phyloP scores from a whole-genome alignment of 1,140 invertebrate species.

The Temnothorax longispinosus region DNA sequence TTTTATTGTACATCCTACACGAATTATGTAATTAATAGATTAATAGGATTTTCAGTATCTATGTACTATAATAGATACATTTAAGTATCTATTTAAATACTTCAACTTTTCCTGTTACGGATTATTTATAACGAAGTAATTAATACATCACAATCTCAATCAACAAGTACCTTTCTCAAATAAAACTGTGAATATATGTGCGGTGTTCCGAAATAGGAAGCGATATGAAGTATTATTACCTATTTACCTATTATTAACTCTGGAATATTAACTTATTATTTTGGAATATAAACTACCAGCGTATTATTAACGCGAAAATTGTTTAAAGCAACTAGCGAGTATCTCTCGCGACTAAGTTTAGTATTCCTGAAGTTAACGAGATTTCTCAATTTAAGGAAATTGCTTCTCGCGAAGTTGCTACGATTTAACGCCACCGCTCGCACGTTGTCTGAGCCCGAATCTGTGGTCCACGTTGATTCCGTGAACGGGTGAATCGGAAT shows the following conservation, averaged over 20 bases:
- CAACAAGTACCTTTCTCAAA: background rate
- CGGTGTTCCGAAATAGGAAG: background rate
- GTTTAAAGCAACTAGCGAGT: background rate
- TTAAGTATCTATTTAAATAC: background rate
- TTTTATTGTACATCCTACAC: too few species aligned
- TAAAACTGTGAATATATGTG: background rate
- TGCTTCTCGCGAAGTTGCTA: background rate
- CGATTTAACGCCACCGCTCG: background rate
- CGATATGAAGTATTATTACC: background rate
- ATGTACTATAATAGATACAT: background rate
- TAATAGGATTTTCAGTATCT: too few species aligned
- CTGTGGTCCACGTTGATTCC: slow-evolving; percentile 70
- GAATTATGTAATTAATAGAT: too few species aligned
- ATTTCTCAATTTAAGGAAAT: background rate
- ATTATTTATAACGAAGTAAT: background rate
- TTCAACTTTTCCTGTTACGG: background rate
- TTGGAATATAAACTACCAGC: background rate
- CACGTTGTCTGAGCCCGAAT: background rate
- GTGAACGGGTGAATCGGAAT: slow-evolving; percentile 65
- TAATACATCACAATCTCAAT: background rate
- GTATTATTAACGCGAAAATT: slow-evolving; percentile 1
- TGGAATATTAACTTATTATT: background rate
- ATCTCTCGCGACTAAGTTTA: background rate
- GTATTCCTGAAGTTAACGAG: background rate
- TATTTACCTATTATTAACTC: background rate